These are phyloP conservation scores for Tipula vernalis DNA, from an alignment of 2,888 invertebrate genomes.

Conservation along the genomic window DNA sequence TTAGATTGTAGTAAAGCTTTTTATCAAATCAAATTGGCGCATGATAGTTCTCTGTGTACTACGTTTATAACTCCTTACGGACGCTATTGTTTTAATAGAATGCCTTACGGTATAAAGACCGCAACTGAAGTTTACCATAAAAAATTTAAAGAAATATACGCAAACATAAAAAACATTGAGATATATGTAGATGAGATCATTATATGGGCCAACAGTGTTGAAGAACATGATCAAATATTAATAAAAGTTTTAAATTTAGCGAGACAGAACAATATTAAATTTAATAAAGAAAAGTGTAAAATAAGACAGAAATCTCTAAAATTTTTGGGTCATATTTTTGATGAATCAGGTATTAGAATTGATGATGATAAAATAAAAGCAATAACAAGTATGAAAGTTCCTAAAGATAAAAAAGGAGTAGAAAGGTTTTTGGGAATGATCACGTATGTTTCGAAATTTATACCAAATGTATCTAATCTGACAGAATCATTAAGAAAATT, in stretches of 20 bases:
- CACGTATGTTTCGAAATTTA: slow-evolving; percentile 21
- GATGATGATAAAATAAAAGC: slow-evolving; percentile 19
- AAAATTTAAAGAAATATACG: not conserved
- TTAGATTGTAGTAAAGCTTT: not conserved
- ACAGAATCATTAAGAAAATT: slow-evolving; percentile 14
- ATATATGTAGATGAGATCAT: slow-evolving; percentile 15
- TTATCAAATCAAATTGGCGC: not conserved
- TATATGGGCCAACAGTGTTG: not conserved
- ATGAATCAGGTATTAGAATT: slow-evolving; percentile 13
- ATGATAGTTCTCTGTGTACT: not conserved
- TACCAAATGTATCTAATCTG: slow-evolving; percentile 20
- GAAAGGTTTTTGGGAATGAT: no score
- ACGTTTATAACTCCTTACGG: slow-evolving; percentile 11
- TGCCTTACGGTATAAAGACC: no score
- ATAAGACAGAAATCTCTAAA: slow-evolving; percentile 16
- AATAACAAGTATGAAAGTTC: slow-evolving; percentile 17
- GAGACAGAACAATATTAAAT: slow-evolving; percentile 17
- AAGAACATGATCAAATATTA: slow-evolving; percentile 19
- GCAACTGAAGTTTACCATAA: slow-evolving; percentile 11
- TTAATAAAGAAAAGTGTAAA: slow-evolving; percentile 19
- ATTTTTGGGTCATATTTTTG: slow-evolving; percentile 19
- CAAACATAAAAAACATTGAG: not conserved
- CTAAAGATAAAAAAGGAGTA: no score
- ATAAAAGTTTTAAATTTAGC: slow-evolving; percentile 15
- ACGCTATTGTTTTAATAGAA: no score